phyloP scores from a whole-genome alignment of 1,140 invertebrate genomes.

The Dysdera silvatica region DNA sequence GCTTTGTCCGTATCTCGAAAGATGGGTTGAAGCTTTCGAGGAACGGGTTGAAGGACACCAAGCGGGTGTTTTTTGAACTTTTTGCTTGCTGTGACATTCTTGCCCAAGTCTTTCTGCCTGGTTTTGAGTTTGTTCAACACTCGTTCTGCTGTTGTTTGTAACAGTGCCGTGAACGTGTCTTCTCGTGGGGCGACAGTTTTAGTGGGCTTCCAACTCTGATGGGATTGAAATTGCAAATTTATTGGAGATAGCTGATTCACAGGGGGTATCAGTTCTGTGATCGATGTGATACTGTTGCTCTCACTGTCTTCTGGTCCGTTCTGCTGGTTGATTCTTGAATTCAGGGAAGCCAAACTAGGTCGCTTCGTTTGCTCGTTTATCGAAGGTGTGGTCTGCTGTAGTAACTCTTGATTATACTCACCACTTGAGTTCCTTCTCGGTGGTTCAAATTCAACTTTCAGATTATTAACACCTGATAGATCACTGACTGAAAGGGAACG shows the following conservation, averaged over 20 bases:
- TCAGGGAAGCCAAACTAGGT: slow-evolving; percentile 9
- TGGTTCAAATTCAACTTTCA: not conserved
- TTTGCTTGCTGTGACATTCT: not conserved
- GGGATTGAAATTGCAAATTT: not conserved
- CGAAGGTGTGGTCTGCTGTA: not conserved
- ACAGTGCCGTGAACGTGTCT: slow-evolving; percentile 5
- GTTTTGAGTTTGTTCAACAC: slow-evolving; percentile 17
- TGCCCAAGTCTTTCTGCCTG: slow-evolving; percentile 9
- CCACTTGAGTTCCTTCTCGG: slow-evolving; percentile 20
- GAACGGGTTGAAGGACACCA: slow-evolving; percentile 7
- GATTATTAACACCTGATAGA: not conserved
- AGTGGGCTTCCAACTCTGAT: not conserved
- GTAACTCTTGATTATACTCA: not conserved
- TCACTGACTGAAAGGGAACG: slow-evolving; percentile 18
- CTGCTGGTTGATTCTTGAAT: not conserved
- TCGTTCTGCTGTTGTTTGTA: slow-evolving; percentile 15
- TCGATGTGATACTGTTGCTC: no score
- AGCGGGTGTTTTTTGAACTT: slow-evolving; percentile 8
- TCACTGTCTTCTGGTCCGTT: not conserved
- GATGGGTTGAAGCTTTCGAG: slow-evolving; percentile 17
- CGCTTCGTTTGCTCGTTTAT: not conserved
- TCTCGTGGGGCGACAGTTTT: not conserved
- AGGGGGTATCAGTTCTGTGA: slow-evolving; percentile 3
- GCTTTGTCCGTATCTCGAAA: slow-evolving; percentile 9
- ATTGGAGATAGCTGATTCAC: slow-evolving; percentile 2